Evolutionary conservation across 2,797 vertebrate species (phyloP), one percentile per base, ranked within the genome.

Genomic region (Lates japonicus): DNA sequence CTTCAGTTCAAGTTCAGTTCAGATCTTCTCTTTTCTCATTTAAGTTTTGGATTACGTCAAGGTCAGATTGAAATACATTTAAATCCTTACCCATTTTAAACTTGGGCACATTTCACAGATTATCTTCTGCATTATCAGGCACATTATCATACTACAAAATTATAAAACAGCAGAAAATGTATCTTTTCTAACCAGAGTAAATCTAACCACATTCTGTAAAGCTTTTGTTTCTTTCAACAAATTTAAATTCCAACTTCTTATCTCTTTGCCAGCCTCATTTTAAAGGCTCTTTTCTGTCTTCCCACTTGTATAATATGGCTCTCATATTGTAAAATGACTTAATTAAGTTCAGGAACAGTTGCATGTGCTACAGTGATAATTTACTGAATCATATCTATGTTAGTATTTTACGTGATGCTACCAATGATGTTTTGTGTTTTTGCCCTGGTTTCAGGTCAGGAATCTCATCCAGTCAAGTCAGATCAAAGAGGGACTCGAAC

Each of bases 401-500:
- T 54, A 20, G 19, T 62, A 11, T 33, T 57, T 55, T 3, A 20
- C 2, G 10, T 70, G 7, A 44, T 39, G 5, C 41, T 70, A 49
- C 9, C 0, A 13, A 0, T 57, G 0, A 33, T 76, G 11, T 58
- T 22, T 33, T 19, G 6, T 70, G 44, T 57, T 54, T 33, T 49
- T 46, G n/a, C 42, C 17, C 16, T 74, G 42, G 46, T 81, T 87
- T 72, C 92, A 99, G 98, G 97, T 99, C 65, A 96, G 97, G 81
- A 93, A 87, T 88, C 91, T 97, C 89, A 91, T 97, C 71, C 98
- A 97, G 88, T 92, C 96, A 74, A 93, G 94, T 88, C 96, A 96
- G 65, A 97, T 97, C 81, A 99, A 97, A 92, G 98, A 99, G 77
- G 96, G 97, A 48, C 94, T 97, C n/a, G 98, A 99, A 80, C 96